Conservation (phyloP, 2,797 vertebrate species). For the Triplophysa yarkandensis region DNA sequence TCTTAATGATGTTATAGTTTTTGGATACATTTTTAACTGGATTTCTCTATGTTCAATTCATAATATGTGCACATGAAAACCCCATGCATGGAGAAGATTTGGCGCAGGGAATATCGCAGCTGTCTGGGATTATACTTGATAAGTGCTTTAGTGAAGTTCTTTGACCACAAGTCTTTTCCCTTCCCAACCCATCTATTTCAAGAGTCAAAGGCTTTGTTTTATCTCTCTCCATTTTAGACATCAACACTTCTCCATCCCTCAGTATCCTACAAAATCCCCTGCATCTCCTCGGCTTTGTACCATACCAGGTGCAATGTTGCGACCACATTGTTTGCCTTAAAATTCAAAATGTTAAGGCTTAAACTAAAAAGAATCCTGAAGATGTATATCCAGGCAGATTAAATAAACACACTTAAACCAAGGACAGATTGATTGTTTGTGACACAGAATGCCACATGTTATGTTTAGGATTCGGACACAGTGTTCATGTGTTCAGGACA, state of each 20-base stretch:
- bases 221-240: slow-evolving; percentile 42
- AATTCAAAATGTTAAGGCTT: background rate
- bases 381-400: background rate
- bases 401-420: background rate
- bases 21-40: background rate
- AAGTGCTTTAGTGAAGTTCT: slow-evolving; percentile 55
- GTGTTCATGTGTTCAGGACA: background rate
- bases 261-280: slow-evolving; percentile 15
- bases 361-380: background rate
- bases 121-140: slow-evolving; percentile 59
- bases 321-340: background rate
- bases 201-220: slow-evolving; percentile 60
- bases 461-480: background rate
- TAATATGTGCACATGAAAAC: background rate
- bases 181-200: slow-evolving; percentile 66
- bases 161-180: slow-evolving; percentile 61
- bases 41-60: background rate
- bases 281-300: background rate
- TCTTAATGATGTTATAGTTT: background rate
- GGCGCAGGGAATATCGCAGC: slow-evolving; percentile 57
- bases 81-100: slow-evolving; percentile 9
- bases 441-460: background rate
- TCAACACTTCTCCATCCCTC: slow-evolving; percentile 21
- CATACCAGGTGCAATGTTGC: background rate
- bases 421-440: background rate